phyloP scores from a whole-genome alignment of 2,888 invertebrate species.

The Germaria angustata region DNA sequence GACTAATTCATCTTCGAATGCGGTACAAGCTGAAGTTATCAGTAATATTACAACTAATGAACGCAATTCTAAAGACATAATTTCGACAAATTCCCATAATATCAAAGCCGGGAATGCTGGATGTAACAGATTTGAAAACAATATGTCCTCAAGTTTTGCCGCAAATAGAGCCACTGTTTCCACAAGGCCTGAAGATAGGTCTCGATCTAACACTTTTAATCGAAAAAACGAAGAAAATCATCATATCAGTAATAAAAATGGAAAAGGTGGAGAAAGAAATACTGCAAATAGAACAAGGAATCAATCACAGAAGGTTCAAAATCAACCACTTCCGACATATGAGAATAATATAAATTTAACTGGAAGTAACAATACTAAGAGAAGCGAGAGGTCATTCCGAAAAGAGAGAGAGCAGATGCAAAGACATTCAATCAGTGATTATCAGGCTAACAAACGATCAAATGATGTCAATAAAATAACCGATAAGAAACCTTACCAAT shows the following conservation, averaged over 20 bases:
- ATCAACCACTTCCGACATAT: neutral
- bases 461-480: slow-evolving; percentile 25
- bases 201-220: slow-evolving; percentile 38
- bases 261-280: slow-evolving; percentile 25
- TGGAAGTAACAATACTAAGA: slow-evolving; percentile 39
- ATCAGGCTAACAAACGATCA: slow-evolving; percentile 44
- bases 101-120: slow-evolving; percentile 32
- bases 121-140: slow-evolving; percentile 78
- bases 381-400: slow-evolving; percentile 44
- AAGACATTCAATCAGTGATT: neutral
- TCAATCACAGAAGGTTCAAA: slow-evolving; percentile 23
- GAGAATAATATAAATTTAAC: slow-evolving; percentile 35
- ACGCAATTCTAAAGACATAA: neutral
- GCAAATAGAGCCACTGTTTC: slow-evolving; percentile 70
- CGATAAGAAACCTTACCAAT: slow-evolving; percentile 56
- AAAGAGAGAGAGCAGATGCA: slow-evolving; percentile 37
- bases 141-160: slow-evolving; percentile 79
- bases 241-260: slow-evolving; percentile 22
- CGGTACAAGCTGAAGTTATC: neutral
- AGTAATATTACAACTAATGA: neutral
- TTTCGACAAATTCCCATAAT: slow-evolving; percentile 32
- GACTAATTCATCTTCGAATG: slow-evolving; percentile 14
- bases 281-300: slow-evolving; percentile 15
- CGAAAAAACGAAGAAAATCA: slow-evolving; percentile 59
- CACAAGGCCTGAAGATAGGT: slow-evolving; percentile 30